Evolutionary conservation across 2,888 invertebrate genomes (phyloP).

Genomic region (Pristionchus maxplancki): DNA sequence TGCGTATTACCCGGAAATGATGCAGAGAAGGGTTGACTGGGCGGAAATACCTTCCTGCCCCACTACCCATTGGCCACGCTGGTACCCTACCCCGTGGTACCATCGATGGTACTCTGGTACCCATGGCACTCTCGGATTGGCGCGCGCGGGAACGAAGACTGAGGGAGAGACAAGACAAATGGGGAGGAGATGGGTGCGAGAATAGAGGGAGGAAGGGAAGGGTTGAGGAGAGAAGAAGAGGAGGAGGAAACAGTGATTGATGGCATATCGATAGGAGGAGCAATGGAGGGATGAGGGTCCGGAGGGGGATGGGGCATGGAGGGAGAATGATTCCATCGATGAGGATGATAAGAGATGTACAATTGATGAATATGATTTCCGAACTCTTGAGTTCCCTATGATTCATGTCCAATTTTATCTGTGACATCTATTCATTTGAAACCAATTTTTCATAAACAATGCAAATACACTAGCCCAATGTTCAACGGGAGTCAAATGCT

Average conservation of each 20-base stretch:
- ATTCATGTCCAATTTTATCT: too few species aligned
- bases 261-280: conserved; percentile 50
- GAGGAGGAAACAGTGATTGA: conserved; percentile 38
- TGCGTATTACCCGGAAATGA: conserved; percentile 8
- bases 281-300: conserved; percentile 10
- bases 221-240: not conserved
- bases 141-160: conserved; percentile 9
- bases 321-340: too few species aligned
- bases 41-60: not conserved
- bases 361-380: not conserved
- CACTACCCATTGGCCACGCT: not conserved
- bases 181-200: conserved; percentile 35
- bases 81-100: not conserved
- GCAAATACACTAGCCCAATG: too few species aligned
- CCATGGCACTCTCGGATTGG: conserved; percentile 14
- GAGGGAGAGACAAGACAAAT: conserved; percentile 26
- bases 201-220: conserved; percentile 3
- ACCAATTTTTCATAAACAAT: too few species aligned
- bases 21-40: not conserved
- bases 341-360: not conserved
- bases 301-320: conserved; percentile 3
- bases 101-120: too few species aligned
- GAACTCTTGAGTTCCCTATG: too few species aligned
- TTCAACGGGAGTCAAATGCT: too few species aligned
- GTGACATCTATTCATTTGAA: too few species aligned